Evolutionary conservation across 37 sponge, comb jelly and placozoan genomes (phyloP).

Genomic region (Oopsacas minuta): DNA sequence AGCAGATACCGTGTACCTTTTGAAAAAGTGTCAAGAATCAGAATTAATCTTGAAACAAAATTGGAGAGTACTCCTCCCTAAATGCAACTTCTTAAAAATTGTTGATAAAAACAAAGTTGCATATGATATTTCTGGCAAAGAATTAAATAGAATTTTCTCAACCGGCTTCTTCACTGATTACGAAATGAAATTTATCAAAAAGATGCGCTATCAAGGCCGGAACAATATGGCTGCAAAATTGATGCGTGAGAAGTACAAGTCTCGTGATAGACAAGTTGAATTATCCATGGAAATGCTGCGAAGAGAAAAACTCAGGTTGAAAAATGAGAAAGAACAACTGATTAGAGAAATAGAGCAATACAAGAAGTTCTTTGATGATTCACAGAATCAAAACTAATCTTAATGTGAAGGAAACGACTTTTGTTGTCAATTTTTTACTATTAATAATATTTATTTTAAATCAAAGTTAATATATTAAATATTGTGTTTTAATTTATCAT

Average conservation of each 20-base stretch:
- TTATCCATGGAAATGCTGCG: not conserved
- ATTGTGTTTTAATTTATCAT: too few relatives aligned
- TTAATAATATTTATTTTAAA: not conserved
- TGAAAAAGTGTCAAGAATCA: not conserved
- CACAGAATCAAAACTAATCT: not conserved
- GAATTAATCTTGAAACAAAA: not conserved
- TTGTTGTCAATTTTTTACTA: not conserved
- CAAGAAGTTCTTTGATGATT: not conserved
- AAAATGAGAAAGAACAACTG: not conserved
- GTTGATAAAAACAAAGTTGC: constrained; percentile 10
- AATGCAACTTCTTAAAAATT: not conserved
- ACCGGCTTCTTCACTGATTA: not conserved
- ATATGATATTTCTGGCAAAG: not conserved
- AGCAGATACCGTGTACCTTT: not conserved
- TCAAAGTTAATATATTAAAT: too few relatives aligned
- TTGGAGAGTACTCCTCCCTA: not conserved
- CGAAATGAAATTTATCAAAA: not conserved
- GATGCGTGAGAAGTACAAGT: not conserved
- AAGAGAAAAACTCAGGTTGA: not conserved
- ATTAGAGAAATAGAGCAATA: not conserved
- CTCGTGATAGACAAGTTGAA: not conserved
- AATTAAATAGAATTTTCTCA: not conserved
- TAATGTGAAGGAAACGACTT: not conserved
- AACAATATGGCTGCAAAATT: not conserved
- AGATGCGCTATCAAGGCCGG: constrained; percentile 8